Evolutionary conservation across 1,140 invertebrate genomes (phyloP).

Genomic region (Branchinecta lynchi): DNA sequence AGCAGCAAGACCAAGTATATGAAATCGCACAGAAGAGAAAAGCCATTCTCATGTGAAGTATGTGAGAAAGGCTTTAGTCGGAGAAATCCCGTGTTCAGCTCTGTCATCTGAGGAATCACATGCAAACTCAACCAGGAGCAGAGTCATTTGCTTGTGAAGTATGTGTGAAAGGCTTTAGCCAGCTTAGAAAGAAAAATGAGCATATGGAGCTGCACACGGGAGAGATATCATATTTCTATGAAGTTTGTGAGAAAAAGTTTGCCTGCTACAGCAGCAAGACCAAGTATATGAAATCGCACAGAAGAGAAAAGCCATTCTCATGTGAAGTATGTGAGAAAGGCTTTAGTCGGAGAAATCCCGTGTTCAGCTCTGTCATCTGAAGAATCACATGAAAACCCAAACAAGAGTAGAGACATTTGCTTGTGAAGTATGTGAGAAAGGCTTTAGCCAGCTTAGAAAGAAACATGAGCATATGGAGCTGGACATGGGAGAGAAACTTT

Average conservation of each 20-base stretch:
- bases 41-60: constrained; percentile 94
- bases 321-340: constrained; percentile 97
- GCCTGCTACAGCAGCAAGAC: constrained; percentile 71
- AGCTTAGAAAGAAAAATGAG: constrained; percentile 39
- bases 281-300: constrained; percentile 60
- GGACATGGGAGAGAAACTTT: constrained; percentile 97
- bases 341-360: constrained; percentile 36
- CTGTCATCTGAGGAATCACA: no score
- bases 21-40: constrained; percentile 81
- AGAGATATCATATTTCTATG: constrained; percentile 96
- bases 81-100: no score
- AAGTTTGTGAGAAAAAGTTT: constrained; percentile 96
- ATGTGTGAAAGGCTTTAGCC: no score
- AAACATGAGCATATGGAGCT: constrained; percentile 74
- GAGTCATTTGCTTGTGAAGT: no score
- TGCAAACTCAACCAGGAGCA: no score
- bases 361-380: no score
- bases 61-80: constrained; percentile 82
- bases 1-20: constrained; percentile 55
- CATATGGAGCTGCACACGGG: constrained; percentile 93
- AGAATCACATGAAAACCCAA: no score
- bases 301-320: constrained; percentile 95
- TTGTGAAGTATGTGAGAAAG: no score
- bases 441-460: no score
- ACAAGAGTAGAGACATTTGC: no score